A percentile compares a stretch with the other conserved stretches of the same genome.
phyloP scores from a whole-genome alignment of 35 echinoderm and acorn worm genomes.

The Anneissia japonica region DNA sequence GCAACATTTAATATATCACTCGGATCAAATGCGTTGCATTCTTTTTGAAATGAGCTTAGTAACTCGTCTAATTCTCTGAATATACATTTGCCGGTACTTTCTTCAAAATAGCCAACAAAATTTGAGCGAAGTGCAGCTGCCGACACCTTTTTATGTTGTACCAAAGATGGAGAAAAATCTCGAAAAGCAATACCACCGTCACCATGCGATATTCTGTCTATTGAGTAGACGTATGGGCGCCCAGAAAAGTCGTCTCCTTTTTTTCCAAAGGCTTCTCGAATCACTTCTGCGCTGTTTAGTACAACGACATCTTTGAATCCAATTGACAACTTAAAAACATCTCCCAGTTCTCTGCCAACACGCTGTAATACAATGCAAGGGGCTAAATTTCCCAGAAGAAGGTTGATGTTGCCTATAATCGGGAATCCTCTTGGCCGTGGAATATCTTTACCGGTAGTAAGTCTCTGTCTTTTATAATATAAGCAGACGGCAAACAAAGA shows the following conservation, averaged over 20 bases:
- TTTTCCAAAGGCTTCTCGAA: constrained; percentile 73
- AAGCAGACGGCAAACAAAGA: no score
- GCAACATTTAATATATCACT: constrained; percentile 24
- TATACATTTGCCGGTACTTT: not conserved
- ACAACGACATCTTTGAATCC: constrained; percentile 59
- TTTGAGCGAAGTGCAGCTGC: constrained; percentile 25
- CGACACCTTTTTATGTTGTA: constrained; percentile 21
- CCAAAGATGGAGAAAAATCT: constrained; percentile 62
- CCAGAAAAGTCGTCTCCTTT: constrained; percentile 70
- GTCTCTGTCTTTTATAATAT: no score
- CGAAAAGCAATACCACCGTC: constrained; percentile 89
- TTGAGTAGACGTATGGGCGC: constrained; percentile 77
- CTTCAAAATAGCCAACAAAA: not conserved
- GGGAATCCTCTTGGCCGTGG: constrained; percentile 73
- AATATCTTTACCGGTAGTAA: not conserved
- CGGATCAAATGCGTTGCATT: constrained; percentile 11
- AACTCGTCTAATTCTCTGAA: not conserved
- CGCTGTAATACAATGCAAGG: constrained; percentile 74
- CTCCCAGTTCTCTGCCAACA: constrained; percentile 60
- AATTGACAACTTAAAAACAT: constrained; percentile 71
- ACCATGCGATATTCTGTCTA: constrained; percentile 68
- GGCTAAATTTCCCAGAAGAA: constrained; percentile 58
- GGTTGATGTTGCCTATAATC: constrained; percentile 69
- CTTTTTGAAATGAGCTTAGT: not conserved
- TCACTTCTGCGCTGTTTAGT: constrained; percentile 66